phyloP scores from a whole-genome alignment of 1,140 invertebrate genomes.

The Listronotus oregonensis region DNA sequence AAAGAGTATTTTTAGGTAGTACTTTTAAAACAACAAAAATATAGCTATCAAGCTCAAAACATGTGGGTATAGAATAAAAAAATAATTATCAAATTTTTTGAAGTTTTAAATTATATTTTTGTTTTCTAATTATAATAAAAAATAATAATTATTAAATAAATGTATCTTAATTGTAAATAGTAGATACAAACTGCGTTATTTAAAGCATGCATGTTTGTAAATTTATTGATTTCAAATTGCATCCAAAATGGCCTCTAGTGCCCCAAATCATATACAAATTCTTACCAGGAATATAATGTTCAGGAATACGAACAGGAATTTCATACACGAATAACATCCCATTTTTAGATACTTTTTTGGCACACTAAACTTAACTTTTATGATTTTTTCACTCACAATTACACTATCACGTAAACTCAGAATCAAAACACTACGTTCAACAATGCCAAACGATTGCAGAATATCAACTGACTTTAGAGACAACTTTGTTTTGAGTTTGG shows the following conservation, averaged over 20 bases:
- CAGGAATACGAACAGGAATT: slow-evolving; percentile 71
- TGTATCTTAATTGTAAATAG: no score
- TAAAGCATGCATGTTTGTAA: slow-evolving; percentile 13
- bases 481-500: no score
- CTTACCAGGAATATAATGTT: slow-evolving; percentile 77
- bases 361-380: slow-evolving; percentile 17
- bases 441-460: slow-evolving; percentile 1
- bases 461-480: no score
- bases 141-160: no score
- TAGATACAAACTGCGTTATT: no score
- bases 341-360: slow-evolving; percentile 54
- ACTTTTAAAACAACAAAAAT: no score
- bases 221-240: slow-evolving; percentile 16
- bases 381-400: slow-evolving; percentile 22
- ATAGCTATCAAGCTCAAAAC: no score
- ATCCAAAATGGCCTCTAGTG: slow-evolving; percentile 43
- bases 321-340: slow-evolving; percentile 72
- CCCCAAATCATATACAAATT: slow-evolving; percentile 10
- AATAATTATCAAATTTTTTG: no score
- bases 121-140: no score
- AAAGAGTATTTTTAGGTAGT: no score
- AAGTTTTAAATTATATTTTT: no score
- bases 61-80: no score
- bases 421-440: slow-evolving; percentile 9
- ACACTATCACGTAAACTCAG: slow-evolving; percentile 24